Base-by-base conservation (phyloP, 2,888 invertebrate genomes). In the Synergus laeviventris region DNA sequence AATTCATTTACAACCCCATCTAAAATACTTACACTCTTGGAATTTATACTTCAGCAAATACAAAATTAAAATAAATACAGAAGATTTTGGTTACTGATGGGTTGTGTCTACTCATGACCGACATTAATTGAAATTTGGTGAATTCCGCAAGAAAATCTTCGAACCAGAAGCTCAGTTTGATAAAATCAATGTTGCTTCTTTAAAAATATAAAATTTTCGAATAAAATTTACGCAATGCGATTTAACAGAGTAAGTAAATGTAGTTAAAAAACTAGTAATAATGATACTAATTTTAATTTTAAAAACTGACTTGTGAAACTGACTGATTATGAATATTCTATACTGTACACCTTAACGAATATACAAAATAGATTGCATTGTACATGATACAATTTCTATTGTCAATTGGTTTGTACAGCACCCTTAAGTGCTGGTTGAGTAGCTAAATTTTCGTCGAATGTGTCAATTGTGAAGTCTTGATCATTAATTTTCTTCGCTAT, bases 381-480 rank as follows among this genome's bases (percentile, higher is more conserved):
- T 49, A 70, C 70, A 49, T n/a, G 5, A 49, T 64, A 36, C 4
- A 62, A 39, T 18, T 39, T 24, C 64, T 21, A 42, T 18, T 12
- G 36, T 49, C 38, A 75, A 49, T 64, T 42, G 18, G 21, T 54
- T 62, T 49, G 12, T 21, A 54, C 16, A 18, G 11, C 16, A 39
- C 1, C 49, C 9, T 54, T 64, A n/a, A n/a, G n/a, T 7, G 21
- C 14, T 61, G 62, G 64, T 14, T 62, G 36, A 0, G 82, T 81
- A 0, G 88, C 75, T 5, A 88, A 78, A 60, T 89, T 89, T 70
- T 89, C 89, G 14, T 89, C 89, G 76, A 87, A 89, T 0, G 87
- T 88, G 39, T 89, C 89, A 2, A 83, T 81, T 1, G 89, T 89
- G 39, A 89, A 89, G 64, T 89, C 89, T 70, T 85, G 85, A 8